Evolutionary conservation across 1,140 invertebrate genomes (phyloP).

Genomic region (Rhagoletis zephyria): DNA sequence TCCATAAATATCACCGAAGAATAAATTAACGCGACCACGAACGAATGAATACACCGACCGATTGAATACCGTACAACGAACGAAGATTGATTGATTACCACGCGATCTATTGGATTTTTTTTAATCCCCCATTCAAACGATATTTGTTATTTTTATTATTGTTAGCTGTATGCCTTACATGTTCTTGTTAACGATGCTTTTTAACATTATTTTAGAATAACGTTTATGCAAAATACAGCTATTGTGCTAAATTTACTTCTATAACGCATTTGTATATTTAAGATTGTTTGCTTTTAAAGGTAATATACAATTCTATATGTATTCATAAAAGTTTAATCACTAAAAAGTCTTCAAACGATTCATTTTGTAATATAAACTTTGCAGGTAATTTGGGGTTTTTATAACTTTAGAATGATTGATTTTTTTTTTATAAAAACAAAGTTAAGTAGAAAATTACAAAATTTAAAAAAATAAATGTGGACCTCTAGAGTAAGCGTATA

Average conservation of each 20-base stretch:
- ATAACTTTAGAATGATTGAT: background rate
- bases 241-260: background rate
- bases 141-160: constrained; percentile 32
- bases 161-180: background rate
- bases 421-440: background rate
- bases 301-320: background rate
- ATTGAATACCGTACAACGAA: constrained; percentile 37
- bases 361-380: constrained; percentile 16
- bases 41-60: constrained; percentile 24
- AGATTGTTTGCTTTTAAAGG: background rate
- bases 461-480: background rate
- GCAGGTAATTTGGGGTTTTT: background rate
- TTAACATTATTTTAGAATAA: constrained; percentile 26
- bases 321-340: constrained; percentile 21
- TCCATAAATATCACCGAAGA: constrained; percentile 61
- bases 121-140: constrained; percentile 39
- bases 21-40: constrained; percentile 15
- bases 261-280: constrained; percentile 18
- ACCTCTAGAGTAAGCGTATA: too few species aligned
- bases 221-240: background rate
- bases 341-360: constrained; percentile 33
- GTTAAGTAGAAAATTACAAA: background rate
- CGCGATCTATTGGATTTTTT: constrained; percentile 65
- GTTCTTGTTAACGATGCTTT: constrained; percentile 4
- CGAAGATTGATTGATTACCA: constrained; percentile 56